Evolutionary conservation across 1,140 invertebrate genomes (phyloP).

Genomic region (Drosophila takahashii): DNA sequence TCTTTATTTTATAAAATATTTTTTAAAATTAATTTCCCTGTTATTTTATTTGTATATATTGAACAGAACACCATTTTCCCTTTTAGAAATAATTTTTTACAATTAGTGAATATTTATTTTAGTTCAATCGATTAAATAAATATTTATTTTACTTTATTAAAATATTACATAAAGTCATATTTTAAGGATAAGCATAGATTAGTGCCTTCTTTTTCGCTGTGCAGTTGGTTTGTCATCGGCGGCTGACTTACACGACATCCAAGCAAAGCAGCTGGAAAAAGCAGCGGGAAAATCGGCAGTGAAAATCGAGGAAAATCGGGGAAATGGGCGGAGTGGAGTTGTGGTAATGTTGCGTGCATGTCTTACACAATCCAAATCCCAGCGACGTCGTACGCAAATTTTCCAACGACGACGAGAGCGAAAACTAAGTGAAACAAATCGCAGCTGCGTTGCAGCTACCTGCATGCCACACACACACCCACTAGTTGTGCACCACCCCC

Average conservation of each 20-base stretch:
- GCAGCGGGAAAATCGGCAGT: background rate
- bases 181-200: too few species aligned
- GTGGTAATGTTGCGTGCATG: constrained; percentile 80
- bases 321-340: background rate
- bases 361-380: constrained; percentile 79
- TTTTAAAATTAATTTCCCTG: too few species aligned
- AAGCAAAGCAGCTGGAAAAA: constrained; percentile 21
- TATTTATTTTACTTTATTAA: too few species aligned
- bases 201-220: background rate
- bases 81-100: too few species aligned
- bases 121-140: too few species aligned
- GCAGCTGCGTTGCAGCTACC: constrained; percentile 44
- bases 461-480: constrained; percentile 23
- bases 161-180: too few species aligned
- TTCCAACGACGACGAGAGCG: constrained; percentile 24
- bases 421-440: constrained; percentile 76
- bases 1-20: too few species aligned
- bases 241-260: constrained; percentile 57
- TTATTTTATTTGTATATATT: too few species aligned
- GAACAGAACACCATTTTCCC: too few species aligned
- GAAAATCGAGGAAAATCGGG: background rate
- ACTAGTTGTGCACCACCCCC: background rate
- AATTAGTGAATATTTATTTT: too few species aligned
- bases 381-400: constrained; percentile 63
- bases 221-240: constrained; percentile 38